These are phyloP conservation scores for Urosaurus nigricauda DNA, from an alignment of 2,797 vertebrate species.

Conservation along the genomic window DNA sequence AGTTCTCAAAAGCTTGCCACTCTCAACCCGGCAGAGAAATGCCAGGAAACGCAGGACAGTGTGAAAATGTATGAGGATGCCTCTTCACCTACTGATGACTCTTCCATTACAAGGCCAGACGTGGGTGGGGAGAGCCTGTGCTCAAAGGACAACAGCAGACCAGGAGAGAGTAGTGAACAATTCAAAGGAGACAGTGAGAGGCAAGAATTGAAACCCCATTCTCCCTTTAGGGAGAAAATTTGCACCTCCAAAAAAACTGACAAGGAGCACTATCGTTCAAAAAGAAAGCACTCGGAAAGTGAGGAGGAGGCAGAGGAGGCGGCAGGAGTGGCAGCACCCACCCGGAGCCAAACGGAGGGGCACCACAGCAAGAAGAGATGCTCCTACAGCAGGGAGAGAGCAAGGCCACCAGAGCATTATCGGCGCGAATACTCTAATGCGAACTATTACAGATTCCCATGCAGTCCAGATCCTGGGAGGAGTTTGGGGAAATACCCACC, in stretches of 20 bases:
- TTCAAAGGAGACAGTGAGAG: constrained; percentile 47
- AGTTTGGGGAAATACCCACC: constrained; percentile 67
- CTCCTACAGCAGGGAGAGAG: constrained; percentile 63
- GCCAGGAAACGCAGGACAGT: constrained; percentile 50
- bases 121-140: constrained; percentile 54
- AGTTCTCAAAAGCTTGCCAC: constrained; percentile 60
- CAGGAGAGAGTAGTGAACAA: neutral
- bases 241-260: constrained; percentile 66
- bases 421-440: constrained; percentile 54
- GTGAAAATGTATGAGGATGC: constrained; percentile 14
- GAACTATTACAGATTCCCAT: constrained; percentile 61
- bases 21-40: constrained; percentile 52
- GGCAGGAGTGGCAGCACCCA: constrained; percentile 50
- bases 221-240: constrained; percentile 64
- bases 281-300: constrained; percentile 69
- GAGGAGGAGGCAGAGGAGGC: constrained; percentile 71
- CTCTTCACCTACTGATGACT: constrained; percentile 47
- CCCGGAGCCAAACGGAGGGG: constrained; percentile 38
- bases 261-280: constrained; percentile 75
- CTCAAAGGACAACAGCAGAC: constrained; percentile 45
- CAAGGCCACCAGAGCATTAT: constrained; percentile 55
- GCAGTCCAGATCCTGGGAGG: constrained; percentile 54
- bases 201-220: constrained; percentile 46
- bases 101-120: constrained; percentile 56
- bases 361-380: constrained; percentile 58